Conservation (phyloP, 2,888 invertebrate species). For the Caenorhabditis sp. region DNA sequence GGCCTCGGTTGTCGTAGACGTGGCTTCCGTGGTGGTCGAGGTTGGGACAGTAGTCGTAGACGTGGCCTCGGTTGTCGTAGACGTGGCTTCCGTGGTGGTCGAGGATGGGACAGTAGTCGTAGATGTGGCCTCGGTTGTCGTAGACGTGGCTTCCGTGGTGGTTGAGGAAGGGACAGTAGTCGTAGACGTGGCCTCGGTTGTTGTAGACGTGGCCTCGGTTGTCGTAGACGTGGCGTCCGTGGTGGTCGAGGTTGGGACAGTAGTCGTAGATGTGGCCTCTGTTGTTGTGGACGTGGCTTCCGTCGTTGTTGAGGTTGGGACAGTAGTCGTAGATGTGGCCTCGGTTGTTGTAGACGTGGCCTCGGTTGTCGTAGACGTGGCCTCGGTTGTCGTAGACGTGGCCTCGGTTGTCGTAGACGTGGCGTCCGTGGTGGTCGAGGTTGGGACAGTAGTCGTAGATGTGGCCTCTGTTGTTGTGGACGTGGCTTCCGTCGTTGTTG, state of each 20-base stretch:
- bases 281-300: slow-evolving; percentile 23
- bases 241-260: not conserved
- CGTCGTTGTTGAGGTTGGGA: slow-evolving; percentile 13
- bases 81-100: not conserved
- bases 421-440: not conserved
- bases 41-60: slow-evolving; percentile 19
- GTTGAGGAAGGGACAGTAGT: slow-evolving; percentile 19
- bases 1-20: slow-evolving; percentile 9
- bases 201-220: slow-evolving; percentile 12
- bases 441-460: not conserved
- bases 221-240: slow-evolving; percentile 37
- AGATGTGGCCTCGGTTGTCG: slow-evolving; percentile 17
- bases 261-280: slow-evolving; percentile 14
- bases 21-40: slow-evolving; percentile 12
- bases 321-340: slow-evolving; percentile 4
- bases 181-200: slow-evolving; percentile 21
- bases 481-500: slow-evolving; percentile 10
- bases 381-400: not conserved
- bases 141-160: slow-evolving; percentile 33
- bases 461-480: slow-evolving; percentile 12
- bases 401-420: not conserved
- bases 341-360: slow-evolving; percentile 1
- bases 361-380: not conserved
- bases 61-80: not conserved
- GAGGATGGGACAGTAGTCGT: not conserved